Evolutionary conservation across 2,113 vertebrate species (phyloP).

Genomic region (Xiphias gladius): DNA sequence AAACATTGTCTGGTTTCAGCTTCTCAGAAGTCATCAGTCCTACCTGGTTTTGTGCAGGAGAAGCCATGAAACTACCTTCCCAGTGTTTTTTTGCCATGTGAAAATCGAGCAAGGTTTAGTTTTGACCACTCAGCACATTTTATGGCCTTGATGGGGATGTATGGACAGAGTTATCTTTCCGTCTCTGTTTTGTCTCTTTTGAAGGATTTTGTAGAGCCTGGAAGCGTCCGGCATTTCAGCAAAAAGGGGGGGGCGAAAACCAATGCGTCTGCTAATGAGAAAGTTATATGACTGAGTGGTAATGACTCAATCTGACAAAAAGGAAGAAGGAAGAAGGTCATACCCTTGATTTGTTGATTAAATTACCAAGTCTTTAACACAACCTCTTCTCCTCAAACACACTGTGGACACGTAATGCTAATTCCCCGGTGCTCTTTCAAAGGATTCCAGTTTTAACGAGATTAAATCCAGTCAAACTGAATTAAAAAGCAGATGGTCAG

Average conservation of each 20-base stretch:
- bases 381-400: neutral
- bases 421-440: slow-evolving; percentile 20
- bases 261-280: neutral
- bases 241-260: neutral
- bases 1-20: too few relatives aligned
- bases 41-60: too few relatives aligned
- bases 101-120: too few relatives aligned
- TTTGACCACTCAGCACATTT: neutral
- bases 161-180: neutral
- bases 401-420: slow-evolving; percentile 1
- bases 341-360: slow-evolving; percentile 31
- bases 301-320: neutral
- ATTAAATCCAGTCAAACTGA: slow-evolving; percentile 50
- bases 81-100: too few relatives aligned
- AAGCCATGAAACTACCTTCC: too few relatives aligned
- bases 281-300: neutral
- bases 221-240: neutral
- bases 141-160: neutral
- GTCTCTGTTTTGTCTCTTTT: neutral
- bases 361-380: slow-evolving; percentile 26
- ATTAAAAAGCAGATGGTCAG: slow-evolving; percentile 65
- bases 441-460: slow-evolving; percentile 40
- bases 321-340: neutral
- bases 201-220: neutral
- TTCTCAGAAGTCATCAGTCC: too few relatives aligned